A percentile compares a stretch with the other conserved stretches of the same genome.
These are phyloP conservation scores for Sthenelais limicola DNA, from an alignment of 2,888 invertebrate species.

Conservation along the genomic window DNA sequence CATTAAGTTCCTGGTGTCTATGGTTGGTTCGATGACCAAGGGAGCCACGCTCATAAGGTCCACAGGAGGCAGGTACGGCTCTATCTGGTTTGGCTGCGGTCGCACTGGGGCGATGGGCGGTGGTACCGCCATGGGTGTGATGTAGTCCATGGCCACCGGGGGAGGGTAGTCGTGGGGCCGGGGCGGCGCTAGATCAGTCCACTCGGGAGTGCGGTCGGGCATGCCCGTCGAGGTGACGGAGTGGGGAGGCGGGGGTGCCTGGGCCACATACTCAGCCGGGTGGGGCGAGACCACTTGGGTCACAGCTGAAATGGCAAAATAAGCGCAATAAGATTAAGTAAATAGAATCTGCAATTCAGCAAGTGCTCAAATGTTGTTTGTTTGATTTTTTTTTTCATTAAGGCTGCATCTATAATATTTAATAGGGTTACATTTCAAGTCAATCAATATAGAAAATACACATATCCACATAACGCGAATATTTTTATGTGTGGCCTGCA, in stretches of 20 bases:
- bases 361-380: too few relatives aligned
- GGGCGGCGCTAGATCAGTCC: conserved; percentile 5
- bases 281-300: conserved; percentile 1
- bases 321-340: too few relatives aligned
- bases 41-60: neutral
- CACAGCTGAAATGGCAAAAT: neutral
- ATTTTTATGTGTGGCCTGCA: too few relatives aligned
- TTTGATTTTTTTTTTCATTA: too few relatives aligned
- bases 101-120: neutral
- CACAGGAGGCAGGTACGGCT: neutral
- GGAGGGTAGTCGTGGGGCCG: conserved; percentile 45
- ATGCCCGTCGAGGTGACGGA: neutral
- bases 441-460: too few relatives aligned
- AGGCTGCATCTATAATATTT: too few relatives aligned
- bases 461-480: too few relatives aligned
- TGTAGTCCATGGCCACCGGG: conserved; percentile 45
- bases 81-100: neutral
- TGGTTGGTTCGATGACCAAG: neutral
- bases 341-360: too few relatives aligned
- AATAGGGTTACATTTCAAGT: too few relatives aligned
- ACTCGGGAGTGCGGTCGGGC: conserved; percentile 24
- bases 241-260: neutral
- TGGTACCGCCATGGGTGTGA: conserved; percentile 42
- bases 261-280: neutral
- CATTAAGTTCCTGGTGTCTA: neutral